Conservation (phyloP, 2,797 vertebrate species). For the Typhlichthys subterraneus region DNA sequence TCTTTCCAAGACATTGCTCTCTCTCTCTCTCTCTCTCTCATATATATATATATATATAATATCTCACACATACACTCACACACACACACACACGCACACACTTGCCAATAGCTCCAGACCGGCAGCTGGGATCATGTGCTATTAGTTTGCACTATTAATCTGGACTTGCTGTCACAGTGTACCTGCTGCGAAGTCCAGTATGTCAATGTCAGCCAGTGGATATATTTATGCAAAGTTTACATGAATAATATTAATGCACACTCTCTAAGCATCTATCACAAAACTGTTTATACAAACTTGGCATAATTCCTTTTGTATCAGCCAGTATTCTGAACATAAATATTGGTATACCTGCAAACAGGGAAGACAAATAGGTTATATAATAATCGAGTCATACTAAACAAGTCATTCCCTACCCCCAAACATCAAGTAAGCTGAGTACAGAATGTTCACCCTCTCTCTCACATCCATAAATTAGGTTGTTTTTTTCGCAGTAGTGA, state of each 20-base stretch:
- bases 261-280: too few species aligned
- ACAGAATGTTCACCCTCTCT: slow-evolving; percentile 2
- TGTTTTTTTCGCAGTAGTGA: slow-evolving; percentile 11
- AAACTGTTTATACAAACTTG: too few species aligned
- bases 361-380: slow-evolving; percentile 18
- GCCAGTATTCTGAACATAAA: slow-evolving; percentile 7
- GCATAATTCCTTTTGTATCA: too few species aligned
- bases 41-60: too few species aligned
- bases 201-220: not conserved
- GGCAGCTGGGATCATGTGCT: slow-evolving; percentile 1
- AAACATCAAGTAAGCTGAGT: too few species aligned
- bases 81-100: slow-evolving; percentile 13
- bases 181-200: slow-evolving; percentile 3
- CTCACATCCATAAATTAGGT: slow-evolving; percentile 36
- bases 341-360: slow-evolving; percentile 14
- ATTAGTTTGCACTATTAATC: not conserved
- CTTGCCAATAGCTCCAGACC: not conserved
- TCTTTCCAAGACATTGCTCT: slow-evolving; percentile 4
- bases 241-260: too few species aligned
- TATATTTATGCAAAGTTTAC: not conserved
- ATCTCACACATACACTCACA: not conserved
- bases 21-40: not conserved
- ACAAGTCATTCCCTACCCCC: not conserved
- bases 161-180: slow-evolving; percentile 1
- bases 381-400: not conserved